A percentile compares a stretch with the other conserved stretches of the same genome.
These are phyloP conservation scores for Sebastes kiyomatsui DNA, from an alignment of 2,797 vertebrate species.

Conservation along the genomic window DNA sequence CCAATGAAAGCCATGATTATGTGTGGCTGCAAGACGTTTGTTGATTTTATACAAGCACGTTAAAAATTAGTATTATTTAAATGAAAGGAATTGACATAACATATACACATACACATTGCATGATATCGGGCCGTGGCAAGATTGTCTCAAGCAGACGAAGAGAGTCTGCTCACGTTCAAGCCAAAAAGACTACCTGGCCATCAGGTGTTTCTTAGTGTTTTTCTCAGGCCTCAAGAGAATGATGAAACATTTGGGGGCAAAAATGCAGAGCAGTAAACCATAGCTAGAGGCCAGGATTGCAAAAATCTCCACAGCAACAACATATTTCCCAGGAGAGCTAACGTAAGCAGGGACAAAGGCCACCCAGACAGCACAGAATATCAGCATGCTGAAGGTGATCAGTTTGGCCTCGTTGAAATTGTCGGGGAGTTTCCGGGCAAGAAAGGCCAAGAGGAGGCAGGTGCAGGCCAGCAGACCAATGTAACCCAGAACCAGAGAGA, in stretches of 20 bases:
- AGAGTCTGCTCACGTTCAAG: background rate
- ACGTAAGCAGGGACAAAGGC: constrained; percentile 72
- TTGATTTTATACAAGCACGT: background rate
- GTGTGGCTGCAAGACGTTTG: background rate
- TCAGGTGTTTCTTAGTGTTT: constrained; percentile 71
- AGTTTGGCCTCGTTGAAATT: constrained; percentile 74
- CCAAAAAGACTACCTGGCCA: constrained; percentile 32
- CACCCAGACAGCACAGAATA: constrained; percentile 74
- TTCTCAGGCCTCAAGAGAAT: constrained; percentile 63
- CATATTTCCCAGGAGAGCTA: constrained; percentile 76
- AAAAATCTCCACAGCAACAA: constrained; percentile 75
- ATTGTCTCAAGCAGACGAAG: background rate
- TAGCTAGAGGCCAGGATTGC: constrained; percentile 76
- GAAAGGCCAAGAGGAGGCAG: constrained; percentile 69
- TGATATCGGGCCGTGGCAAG: background rate
- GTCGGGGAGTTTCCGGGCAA: constrained; percentile 73
- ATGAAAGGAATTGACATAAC: background rate
- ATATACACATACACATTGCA: background rate
- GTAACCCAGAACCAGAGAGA: constrained; percentile 70
- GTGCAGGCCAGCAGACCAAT: constrained; percentile 67
- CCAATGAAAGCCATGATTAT: background rate
- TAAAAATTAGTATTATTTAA: background rate
- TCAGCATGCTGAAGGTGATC: constrained; percentile 79
- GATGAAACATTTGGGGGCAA: constrained; percentile 72
- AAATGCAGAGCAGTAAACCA: constrained; percentile 70